A percentile compares a stretch with the other conserved stretches of the same genome.
These are phyloP conservation scores for Aythya baeri DNA, from an alignment of 2,113 vertebrate species.

Conservation along the genomic window DNA sequence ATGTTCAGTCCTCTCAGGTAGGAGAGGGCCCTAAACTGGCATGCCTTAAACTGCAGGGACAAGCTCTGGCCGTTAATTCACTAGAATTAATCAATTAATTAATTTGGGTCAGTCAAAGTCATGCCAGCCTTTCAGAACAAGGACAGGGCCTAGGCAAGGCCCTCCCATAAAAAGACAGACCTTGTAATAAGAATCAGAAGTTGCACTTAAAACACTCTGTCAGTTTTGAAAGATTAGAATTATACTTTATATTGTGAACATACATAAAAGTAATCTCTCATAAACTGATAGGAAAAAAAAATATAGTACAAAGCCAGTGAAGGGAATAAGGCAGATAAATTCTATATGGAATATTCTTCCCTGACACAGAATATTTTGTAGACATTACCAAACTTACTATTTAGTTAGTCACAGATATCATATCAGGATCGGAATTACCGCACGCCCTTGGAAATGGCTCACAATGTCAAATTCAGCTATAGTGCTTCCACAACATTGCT, in stretches of 20 bases:
- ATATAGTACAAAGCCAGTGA: not conserved
- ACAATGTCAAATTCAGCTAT: not conserved
- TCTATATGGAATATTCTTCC: not conserved
- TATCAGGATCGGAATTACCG: not conserved
- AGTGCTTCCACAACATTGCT: not conserved
- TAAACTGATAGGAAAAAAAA: not conserved
- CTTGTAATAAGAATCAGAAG: not conserved
- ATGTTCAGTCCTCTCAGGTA: accelerated
- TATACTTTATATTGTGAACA: not conserved
- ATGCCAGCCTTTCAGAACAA: not conserved
- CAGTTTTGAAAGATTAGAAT: not conserved
- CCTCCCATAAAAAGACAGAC: not conserved
- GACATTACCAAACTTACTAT: not conserved
- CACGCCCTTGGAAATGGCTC: not conserved
- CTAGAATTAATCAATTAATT: too few relatives aligned
- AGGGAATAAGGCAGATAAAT: not conserved
- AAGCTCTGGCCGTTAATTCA: not conserved
- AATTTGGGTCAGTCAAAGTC: not conserved
- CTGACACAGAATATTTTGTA: not conserved
- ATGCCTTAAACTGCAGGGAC: not conserved
- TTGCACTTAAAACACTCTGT: not conserved
- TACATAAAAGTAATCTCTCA: not conserved
- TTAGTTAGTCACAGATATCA: not conserved
- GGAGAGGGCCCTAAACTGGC: not conserved
- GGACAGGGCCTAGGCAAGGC: not conserved